Conservation (phyloP, 2,113 vertebrate genomes). For the Hippocampus mohnikei region DNA sequence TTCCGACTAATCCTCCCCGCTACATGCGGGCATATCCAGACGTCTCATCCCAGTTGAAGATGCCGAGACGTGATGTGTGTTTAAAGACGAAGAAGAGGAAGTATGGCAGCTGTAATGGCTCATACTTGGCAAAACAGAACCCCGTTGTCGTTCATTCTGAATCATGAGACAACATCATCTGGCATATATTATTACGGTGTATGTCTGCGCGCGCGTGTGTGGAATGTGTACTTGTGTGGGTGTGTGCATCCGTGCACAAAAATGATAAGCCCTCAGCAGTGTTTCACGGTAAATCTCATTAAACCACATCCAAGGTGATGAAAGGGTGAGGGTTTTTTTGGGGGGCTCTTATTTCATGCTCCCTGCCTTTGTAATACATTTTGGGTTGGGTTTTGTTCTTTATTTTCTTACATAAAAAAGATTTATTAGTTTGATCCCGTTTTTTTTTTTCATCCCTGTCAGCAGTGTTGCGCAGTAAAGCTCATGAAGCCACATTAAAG, state of each 20-base stretch:
- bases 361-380: not conserved
- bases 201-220: too few relatives aligned
- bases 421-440: not conserved
- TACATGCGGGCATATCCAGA: conserved; percentile 7
- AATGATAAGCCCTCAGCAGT: not conserved
- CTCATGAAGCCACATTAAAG: not conserved
- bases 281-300: not conserved
- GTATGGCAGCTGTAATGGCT: conserved; percentile 10
- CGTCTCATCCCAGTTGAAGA: conserved; percentile 5
- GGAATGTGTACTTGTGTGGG: too few relatives aligned
- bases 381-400: not conserved
- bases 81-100: not conserved
- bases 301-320: not conserved
- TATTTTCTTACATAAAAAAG: not conserved
- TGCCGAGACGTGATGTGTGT: not conserved
- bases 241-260: too few relatives aligned
- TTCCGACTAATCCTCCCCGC: conserved; percentile 23
- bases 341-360: not conserved
- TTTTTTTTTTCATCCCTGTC: not conserved
- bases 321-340: not conserved
- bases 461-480: not conserved
- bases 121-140: conserved; percentile 10
- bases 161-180: not conserved
- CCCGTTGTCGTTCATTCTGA: not conserved
- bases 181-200: too few relatives aligned